Base-by-base conservation (phyloP, 2,797 vertebrate genomes). In the Xiphorhynchus erythropygius region DNA sequence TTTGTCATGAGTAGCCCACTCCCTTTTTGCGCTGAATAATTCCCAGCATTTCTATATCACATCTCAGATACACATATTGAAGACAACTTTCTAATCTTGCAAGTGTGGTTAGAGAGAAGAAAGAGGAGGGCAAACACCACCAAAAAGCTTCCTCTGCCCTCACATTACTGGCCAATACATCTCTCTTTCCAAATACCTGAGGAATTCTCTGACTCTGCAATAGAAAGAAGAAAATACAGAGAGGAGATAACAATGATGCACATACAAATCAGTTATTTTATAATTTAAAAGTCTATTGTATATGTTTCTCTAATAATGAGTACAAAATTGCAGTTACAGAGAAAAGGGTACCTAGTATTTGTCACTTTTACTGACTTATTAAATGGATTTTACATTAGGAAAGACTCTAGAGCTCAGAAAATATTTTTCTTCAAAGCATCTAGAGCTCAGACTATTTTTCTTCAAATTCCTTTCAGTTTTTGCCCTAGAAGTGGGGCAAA, bases 361-460 rank as follows among this genome's bases (percentile, higher is more conserved):
- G 24, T 30, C 24, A 47, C 18, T 41, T 23, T n/a, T 56, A 63
- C 5, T 70, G 23, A 10, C 14, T 78, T 28, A 0, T 70, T 50
- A 69, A 35, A 86, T 13, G 13, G 68, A 82, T 75, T 67, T 80
- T 57, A 41, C 75, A 65, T 60, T 53, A 82, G 13, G 81, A 33
- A 93, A 93, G 21, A 94, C 28, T 24, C 60, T 70, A 52, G 56
- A 70, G 71, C 70, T 95, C 55, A 50, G 49, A 74, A 78, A 78
- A 22, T 25, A 92, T 90, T 85, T 95, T 24, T 76, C 84, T 92
- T 85, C 28, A 60, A 50, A 88, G 25, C 25, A 32, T 27, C 60
- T 70, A 44, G 59, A 68, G 75, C 70, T 96, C 57, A 76, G 76
- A 78, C 27, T 25, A 92, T 89, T 85, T 95, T 24, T 74, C 85